Evolutionary conservation across 2,797 vertebrate genomes (phyloP).

Genomic region (Alouatta caraya): DNA sequence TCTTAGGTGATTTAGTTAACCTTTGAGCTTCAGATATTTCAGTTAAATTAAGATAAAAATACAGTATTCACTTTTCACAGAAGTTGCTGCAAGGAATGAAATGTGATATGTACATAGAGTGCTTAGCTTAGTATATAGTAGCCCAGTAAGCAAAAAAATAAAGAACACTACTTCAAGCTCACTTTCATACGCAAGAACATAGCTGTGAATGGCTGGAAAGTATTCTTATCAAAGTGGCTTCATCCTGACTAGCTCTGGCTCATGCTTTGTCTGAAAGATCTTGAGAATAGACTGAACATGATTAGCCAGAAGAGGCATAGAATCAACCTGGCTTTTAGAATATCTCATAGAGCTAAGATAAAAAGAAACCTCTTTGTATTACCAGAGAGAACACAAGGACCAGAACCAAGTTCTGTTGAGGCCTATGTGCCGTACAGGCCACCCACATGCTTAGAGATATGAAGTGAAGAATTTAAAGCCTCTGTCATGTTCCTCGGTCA

Average conservation of each 20-base stretch:
- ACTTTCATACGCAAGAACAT: neutral
- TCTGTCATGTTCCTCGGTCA: neutral
- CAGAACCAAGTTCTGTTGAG: neutral
- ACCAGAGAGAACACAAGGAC: neutral
- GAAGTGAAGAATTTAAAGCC: neutral
- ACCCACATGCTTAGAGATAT: neutral
- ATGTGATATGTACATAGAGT: neutral
- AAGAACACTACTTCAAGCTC: neutral
- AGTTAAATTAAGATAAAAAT: neutral
- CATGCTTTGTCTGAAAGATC: neutral
- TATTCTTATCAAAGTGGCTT: neutral
- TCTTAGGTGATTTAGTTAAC: neutral
- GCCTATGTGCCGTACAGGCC: neutral
- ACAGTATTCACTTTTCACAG: neutral
- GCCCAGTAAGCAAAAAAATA: neutral
- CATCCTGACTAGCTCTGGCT: neutral
- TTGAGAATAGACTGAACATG: neutral
- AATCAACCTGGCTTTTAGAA: neutral
- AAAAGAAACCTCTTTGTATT: neutral
- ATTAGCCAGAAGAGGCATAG: neutral
- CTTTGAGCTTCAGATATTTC: neutral
- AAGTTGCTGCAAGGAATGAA: slow-evolving; percentile 3
- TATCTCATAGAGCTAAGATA: neutral
- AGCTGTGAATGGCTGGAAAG: neutral
- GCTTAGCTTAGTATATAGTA: neutral